Percentiles rank a stretch among this genome's conserved stretches.
Evolutionary conservation across 2,113 vertebrate genomes (phyloP).

Genomic region (Heloderma charlesbogerti): DNA sequence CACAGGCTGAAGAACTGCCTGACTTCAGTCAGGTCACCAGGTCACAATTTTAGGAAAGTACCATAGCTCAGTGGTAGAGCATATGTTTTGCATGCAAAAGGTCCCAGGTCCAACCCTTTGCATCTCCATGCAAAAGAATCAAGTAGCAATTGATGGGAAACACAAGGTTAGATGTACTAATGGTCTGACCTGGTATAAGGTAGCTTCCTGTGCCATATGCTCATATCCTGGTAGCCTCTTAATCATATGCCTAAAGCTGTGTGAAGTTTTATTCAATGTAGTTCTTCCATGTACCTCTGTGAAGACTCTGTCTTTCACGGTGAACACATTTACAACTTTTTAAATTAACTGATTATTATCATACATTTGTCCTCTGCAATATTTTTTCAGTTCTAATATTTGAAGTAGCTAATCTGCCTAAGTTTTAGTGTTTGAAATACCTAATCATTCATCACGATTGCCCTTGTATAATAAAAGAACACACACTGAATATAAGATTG

Average conservation of each 20-base stretch:
- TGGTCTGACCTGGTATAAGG: background rate
- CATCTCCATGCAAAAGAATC: no score
- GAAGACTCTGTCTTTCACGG: conserved; percentile 55
- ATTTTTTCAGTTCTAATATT: conserved; percentile 58
- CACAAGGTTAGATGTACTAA: no score
- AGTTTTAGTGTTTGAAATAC: conserved; percentile 64
- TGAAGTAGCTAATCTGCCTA: conserved; percentile 60
- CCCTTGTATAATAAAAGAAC: conserved; percentile 52
- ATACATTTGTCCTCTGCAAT: conserved; percentile 29
- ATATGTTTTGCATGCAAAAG: background rate
- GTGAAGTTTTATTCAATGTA: conserved; percentile 40
- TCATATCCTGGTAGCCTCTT: background rate
- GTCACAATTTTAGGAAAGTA: no score
- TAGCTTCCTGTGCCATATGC: background rate
- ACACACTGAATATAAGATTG: conserved; percentile 26
- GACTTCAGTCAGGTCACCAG: no score
- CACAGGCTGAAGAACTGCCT: no score
- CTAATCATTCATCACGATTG: conserved; percentile 59
- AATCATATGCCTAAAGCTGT: background rate
- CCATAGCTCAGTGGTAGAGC: no score
- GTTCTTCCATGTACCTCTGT: conserved; percentile 47
- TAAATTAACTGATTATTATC: conserved; percentile 58
- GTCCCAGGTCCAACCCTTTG: background rate
- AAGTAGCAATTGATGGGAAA: no score
- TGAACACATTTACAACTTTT: conserved; percentile 57